These are phyloP conservation scores for Caerostris darwini DNA, from an alignment of 1,140 invertebrate genomes.

Conservation along the genomic window DNA sequence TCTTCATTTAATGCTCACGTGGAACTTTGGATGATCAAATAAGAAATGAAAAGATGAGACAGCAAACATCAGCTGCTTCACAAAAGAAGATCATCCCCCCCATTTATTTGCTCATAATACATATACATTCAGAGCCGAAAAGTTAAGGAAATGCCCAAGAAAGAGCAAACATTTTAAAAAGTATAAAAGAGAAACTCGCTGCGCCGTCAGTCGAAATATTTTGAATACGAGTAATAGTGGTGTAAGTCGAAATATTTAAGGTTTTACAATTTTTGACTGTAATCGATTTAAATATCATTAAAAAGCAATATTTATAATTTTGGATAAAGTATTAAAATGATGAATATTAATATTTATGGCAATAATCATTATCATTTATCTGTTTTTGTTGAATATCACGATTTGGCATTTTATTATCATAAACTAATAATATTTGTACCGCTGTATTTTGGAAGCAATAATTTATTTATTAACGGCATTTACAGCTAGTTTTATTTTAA, in stretches of 20 bases:
- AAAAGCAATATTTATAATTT: no score
- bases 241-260: background rate
- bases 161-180: background rate
- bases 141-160: background rate
- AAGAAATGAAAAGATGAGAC: constrained; percentile 15
- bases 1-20: constrained; percentile 30
- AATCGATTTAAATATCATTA: no score
- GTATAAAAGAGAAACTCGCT: background rate
- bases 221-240: background rate
- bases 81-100: background rate
- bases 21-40: background rate
- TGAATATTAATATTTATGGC: no score
- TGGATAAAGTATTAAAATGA: no score
- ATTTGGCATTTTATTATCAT: no score
- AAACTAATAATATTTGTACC: no score
- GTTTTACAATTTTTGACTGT: background rate
- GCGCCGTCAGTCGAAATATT: background rate
- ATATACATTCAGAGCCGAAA: background rate
- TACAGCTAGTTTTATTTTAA: no score
- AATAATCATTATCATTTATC: no score
- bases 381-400: no score
- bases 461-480: no score
- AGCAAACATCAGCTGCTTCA: background rate
- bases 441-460: no score
- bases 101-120: background rate